Evolutionary conservation across 2,113 vertebrate genomes (phyloP).

Genomic region (Hystrix cristata): DNA sequence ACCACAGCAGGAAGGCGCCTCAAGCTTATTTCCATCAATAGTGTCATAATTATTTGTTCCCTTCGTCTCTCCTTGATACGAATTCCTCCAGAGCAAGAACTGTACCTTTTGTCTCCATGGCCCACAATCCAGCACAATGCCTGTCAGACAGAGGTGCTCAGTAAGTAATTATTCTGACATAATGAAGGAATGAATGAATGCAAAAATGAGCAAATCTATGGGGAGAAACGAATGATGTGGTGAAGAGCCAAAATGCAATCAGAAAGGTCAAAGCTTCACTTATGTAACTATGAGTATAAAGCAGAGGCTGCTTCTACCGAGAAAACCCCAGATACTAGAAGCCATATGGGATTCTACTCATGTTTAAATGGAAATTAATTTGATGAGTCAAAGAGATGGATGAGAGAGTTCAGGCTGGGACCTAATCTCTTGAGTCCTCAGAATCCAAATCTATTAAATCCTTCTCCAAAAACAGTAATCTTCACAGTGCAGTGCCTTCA

Average conservation of each 20-base stretch:
- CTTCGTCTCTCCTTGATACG: background rate
- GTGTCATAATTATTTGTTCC: background rate
- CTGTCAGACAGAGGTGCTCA: background rate
- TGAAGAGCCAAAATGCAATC: background rate
- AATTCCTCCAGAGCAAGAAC: background rate
- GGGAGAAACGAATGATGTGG: background rate
- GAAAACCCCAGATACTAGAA: background rate
- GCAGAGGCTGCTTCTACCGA: background rate
- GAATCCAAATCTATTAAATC: conserved; percentile 59
- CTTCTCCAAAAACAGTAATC: conserved; percentile 20
- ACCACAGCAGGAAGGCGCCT: background rate
- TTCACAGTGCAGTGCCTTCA: background rate
- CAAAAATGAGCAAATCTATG: background rate
- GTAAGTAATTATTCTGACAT: background rate
- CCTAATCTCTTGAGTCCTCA: conserved; percentile 51
- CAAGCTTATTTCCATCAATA: background rate
- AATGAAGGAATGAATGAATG: conserved; percentile 26
- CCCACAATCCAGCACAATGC: background rate
- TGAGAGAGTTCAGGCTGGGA: conserved; percentile 26
- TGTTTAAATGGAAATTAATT: conserved; percentile 59
- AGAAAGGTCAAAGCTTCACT: conserved; percentile 31
- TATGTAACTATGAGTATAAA: background rate
- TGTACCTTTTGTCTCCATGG: background rate
- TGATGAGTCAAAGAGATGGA: conserved; percentile 45
- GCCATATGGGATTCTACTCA: background rate